Conservation (phyloP, 2,113 vertebrate species). For the Rhabdomys dilectus region DNA sequence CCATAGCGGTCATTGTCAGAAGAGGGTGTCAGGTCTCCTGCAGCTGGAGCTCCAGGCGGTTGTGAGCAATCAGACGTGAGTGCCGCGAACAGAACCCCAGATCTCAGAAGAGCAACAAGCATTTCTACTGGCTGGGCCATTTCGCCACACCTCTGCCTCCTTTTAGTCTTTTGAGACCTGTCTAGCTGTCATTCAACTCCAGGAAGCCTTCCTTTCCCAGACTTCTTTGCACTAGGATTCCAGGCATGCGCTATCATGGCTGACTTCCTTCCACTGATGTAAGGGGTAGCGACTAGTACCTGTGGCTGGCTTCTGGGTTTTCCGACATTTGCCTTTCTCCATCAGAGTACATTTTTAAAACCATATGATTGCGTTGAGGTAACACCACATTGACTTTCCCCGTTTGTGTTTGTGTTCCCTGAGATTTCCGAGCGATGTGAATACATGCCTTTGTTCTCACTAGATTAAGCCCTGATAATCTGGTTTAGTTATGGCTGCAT, state of each 20-base stretch:
- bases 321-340: constrained; percentile 62
- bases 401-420: constrained; percentile 77
- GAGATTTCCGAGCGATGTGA: constrained; percentile 80
- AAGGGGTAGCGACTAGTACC: no score
- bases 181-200: not conserved
- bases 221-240: not conserved
- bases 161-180: not conserved
- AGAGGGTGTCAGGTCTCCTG: not conserved
- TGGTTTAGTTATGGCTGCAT: constrained; percentile 73
- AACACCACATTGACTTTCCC: constrained; percentile 43
- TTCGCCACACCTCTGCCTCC: not conserved
- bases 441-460: constrained; percentile 80
- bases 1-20: not conserved
- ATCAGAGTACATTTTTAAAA: constrained; percentile 37
- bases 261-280: not conserved
- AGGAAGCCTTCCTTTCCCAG: no score
- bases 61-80: not conserved
- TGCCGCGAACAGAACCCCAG: not conserved
- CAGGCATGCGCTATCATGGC: not conserved
- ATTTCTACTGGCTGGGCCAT: not conserved
- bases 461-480: constrained; percentile 80
- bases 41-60: not conserved
- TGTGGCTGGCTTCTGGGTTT: constrained; percentile 16
- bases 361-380: constrained; percentile 68
- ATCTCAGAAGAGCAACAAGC: not conserved